Conservation (phyloP, 2,888 invertebrate genomes). For the Aricia artaxerxes region DNA sequence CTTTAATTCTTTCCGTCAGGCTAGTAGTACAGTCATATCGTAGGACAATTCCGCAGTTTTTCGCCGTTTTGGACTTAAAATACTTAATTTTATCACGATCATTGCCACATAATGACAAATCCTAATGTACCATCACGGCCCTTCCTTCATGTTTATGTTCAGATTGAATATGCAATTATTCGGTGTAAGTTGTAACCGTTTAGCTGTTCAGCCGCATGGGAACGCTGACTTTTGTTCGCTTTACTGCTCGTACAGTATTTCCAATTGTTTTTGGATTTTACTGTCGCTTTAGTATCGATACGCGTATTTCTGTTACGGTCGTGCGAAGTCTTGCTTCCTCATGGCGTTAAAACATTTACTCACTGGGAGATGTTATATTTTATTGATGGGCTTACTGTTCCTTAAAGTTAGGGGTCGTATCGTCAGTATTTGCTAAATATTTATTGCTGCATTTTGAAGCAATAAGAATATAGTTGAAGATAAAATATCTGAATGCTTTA, state of each 20-base stretch:
- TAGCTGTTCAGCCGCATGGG: constrained; percentile 27
- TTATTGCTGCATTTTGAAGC: too few relatives aligned
- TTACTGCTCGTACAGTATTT: background rate
- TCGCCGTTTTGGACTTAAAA: background rate
- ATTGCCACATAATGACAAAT: background rate
- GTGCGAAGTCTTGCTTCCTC: background rate
- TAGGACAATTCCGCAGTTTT: background rate
- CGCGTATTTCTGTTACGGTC: background rate
- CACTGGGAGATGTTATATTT: background rate
- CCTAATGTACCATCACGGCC: constrained; percentile 27
- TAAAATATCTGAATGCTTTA: too few relatives aligned
- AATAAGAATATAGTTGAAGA: too few relatives aligned
- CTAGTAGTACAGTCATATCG: too few relatives aligned
- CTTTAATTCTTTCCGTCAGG: background rate
- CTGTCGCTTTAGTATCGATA: constrained; percentile 14
- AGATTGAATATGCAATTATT: constrained; percentile 66
- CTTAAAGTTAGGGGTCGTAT: background rate
- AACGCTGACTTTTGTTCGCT: constrained; percentile 26
- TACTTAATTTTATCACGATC: background rate
- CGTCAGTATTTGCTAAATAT: too few relatives aligned
- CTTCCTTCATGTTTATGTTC: constrained; percentile 43
- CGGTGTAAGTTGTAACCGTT: constrained; percentile 41
- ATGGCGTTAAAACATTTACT: background rate
- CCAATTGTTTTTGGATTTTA: background rate
- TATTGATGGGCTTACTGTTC: background rate